Conservation (phyloP, 1,140 invertebrate genomes). For the Solen grandis region DNA sequence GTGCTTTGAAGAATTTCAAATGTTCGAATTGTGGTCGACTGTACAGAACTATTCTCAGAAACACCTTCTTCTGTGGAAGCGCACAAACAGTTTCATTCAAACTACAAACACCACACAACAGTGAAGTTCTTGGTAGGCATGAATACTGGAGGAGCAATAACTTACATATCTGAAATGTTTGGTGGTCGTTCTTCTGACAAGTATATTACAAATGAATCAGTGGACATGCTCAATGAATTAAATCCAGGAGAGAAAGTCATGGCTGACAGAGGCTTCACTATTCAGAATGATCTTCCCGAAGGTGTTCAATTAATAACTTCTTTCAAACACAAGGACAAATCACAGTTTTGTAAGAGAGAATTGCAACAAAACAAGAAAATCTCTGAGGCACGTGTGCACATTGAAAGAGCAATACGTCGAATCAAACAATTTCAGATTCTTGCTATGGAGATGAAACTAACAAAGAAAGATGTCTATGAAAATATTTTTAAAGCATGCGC, state of each 20-base stretch:
- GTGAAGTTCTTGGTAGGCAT: slow-evolving; percentile 24
- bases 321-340: slow-evolving; percentile 24
- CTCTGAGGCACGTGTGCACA: slow-evolving; percentile 25
- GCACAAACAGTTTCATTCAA: background rate
- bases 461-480: background rate
- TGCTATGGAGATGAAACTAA: background rate
- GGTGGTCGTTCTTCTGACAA: slow-evolving; percentile 6
- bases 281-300: background rate
- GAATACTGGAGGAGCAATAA: background rate
- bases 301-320: background rate
- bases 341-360: background rate
- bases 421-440: slow-evolving; percentile 29
- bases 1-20: slow-evolving; percentile 8
- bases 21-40: slow-evolving; percentile 6
- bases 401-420: slow-evolving; percentile 1
- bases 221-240: background rate
- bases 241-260: slow-evolving; percentile 6
- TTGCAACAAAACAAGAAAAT: slow-evolving; percentile 15
- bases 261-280: slow-evolving; percentile 13
- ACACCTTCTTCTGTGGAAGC: too few species aligned
- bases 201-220: slow-evolving; percentile 32
- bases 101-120: slow-evolving; percentile 7
- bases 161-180: slow-evolving; percentile 4
- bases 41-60: too few species aligned
- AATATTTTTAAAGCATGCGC: slow-evolving; percentile 5